Evolutionary conservation across 64 coral and sea anemone genomes (phyloP).

Genomic region (Porites australiensis): DNA sequence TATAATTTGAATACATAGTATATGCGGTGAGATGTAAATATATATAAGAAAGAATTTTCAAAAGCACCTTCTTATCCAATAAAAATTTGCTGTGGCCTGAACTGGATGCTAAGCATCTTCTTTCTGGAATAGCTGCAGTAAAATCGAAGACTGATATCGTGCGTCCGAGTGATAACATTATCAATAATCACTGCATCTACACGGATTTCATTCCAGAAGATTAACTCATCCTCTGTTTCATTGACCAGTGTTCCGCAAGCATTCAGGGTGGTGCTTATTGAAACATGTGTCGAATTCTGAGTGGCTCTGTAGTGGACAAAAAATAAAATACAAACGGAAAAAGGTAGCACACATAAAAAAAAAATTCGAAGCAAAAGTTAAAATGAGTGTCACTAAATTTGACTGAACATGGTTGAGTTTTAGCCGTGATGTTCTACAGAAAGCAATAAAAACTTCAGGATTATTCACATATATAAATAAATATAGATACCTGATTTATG

Average conservation of each 20-base stretch:
- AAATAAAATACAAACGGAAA: too few species aligned
- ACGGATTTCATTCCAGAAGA: constrained; percentile 63
- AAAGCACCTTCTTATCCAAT: constrained; percentile 6
- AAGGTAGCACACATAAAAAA: neutral
- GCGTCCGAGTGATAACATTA: constrained; percentile 61
- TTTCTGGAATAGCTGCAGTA: constrained; percentile 72
- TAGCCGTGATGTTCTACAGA: too few species aligned
- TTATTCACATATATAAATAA: too few species aligned
- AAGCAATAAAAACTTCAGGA: too few species aligned
- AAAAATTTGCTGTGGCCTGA: neutral
- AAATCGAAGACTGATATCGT: constrained; percentile 56
- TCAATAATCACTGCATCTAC: constrained; percentile 34
- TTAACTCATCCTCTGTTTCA: constrained; percentile 49
- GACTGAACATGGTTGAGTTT: too few species aligned
- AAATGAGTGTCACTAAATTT: too few species aligned
- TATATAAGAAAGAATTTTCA: too few species aligned
- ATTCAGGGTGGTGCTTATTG: constrained; percentile 62
- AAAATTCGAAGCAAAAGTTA: neutral
- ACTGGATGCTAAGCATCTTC: neutral
- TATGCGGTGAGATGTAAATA: too few species aligned
- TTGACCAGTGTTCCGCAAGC: constrained; percentile 71
- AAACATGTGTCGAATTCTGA: constrained; percentile 60
- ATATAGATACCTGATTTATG: too few species aligned
- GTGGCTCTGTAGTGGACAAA: constrained; percentile 17
- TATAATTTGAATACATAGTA: too few species aligned